Conservation (phyloP, 1,140 invertebrate species). For the Aphaenogaster ashmeadi region DNA sequence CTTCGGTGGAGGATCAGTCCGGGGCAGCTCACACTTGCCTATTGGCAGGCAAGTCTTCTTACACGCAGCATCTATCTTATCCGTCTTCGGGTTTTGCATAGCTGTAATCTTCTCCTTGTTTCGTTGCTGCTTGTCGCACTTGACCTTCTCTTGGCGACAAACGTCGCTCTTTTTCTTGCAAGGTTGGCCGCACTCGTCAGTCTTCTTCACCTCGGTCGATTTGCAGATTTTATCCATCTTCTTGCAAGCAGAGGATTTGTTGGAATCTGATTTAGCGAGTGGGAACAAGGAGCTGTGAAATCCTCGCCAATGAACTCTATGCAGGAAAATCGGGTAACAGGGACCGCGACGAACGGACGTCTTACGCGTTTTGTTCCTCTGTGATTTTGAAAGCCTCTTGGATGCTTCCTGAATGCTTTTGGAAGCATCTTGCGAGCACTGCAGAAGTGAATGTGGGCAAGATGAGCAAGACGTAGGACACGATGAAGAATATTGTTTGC, state of each 20-base stretch:
- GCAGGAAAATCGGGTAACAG: not conserved
- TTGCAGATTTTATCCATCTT: constrained; percentile 13
- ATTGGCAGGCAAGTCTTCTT: constrained; percentile 16
- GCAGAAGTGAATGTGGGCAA: not conserved
- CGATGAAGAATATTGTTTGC: constrained; percentile 24
- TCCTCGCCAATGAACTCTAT: not conserved
- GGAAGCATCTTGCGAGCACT: not conserved
- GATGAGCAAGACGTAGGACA: constrained; percentile 41
- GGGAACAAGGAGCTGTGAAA: not conserved
- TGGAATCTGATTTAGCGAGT: not conserved
- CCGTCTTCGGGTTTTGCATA: not conserved
- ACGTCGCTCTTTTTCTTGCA: not conserved
- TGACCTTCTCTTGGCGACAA: not conserved
- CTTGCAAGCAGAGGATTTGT: not conserved
- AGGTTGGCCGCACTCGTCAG: fast-evolving
- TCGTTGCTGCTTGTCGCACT: not conserved
- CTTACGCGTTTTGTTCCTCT: not conserved
- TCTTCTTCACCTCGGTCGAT: not conserved
- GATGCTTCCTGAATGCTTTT: not conserved
- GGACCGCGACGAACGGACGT: not conserved
- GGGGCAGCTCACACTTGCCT: constrained; percentile 34
- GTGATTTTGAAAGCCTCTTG: not conserved
- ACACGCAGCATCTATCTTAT: constrained; percentile 10
- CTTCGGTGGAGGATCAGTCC: not conserved
- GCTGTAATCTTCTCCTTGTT: not conserved